Conservation (phyloP, 2,797 vertebrate genomes). For the Halcyon chelicuti region DNA sequence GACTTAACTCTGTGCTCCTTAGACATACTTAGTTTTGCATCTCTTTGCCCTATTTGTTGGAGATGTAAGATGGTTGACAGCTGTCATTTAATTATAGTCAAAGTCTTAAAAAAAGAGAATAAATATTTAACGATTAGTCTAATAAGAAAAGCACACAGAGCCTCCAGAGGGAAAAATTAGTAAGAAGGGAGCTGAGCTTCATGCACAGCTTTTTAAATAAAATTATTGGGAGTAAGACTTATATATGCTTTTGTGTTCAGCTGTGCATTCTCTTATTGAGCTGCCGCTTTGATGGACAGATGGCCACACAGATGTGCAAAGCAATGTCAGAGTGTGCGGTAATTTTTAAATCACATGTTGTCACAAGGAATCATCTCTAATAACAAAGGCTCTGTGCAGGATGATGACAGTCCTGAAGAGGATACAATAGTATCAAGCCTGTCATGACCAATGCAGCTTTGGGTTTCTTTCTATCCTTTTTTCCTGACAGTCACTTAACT, state of each 20-base stretch:
- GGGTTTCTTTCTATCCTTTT: background rate
- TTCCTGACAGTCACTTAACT: background rate
- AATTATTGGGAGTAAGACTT: background rate
- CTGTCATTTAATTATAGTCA: background rate
- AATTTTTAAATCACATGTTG: constrained; percentile 29
- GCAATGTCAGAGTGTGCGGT: background rate
- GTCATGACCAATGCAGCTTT: background rate
- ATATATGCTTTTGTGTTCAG: background rate
- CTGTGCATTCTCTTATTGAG: background rate
- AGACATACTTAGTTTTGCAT: background rate
- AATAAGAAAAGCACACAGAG: background rate
- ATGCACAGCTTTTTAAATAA: background rate
- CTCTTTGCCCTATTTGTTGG: background rate
- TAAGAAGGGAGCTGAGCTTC: background rate
- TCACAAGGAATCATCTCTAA: background rate
- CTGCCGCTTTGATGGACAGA: background rate
- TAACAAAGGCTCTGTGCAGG: background rate
- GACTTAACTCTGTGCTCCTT: background rate
- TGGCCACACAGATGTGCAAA: background rate
- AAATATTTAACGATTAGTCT: background rate
- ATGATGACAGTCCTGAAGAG: constrained; percentile 10
- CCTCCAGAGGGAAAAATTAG: background rate
- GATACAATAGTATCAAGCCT: background rate
- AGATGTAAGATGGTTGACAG: background rate
- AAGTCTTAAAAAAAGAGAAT: background rate